phyloP scores from a whole-genome alignment of 2,888 invertebrate species.

The Platycheirus rosarum region DNA sequence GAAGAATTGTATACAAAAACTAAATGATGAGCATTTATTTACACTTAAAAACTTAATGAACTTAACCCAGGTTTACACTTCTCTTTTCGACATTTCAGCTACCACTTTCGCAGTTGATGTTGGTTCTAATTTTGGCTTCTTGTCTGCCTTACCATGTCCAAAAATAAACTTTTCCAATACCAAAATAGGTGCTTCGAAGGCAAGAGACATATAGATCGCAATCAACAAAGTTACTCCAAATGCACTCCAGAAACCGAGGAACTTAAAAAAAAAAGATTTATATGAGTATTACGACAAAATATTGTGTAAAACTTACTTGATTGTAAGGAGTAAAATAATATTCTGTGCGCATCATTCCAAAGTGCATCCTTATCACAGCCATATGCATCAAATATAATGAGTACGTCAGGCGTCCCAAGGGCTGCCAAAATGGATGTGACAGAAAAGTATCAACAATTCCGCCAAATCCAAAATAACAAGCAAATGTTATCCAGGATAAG shows the following conservation, averaged over 20 bases:
- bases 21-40: background rate
- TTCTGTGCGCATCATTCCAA: slow-evolving; percentile 46
- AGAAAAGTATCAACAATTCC: slow-evolving; percentile 70
- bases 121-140: background rate
- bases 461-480: slow-evolving; percentile 71
- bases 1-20: no score
- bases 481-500: slow-evolving; percentile 74
- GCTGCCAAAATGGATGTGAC: slow-evolving; percentile 72
- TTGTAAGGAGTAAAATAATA: slow-evolving; percentile 48
- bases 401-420: slow-evolving; percentile 72
- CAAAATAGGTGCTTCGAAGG: slow-evolving; percentile 72
- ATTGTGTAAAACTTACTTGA: slow-evolving; percentile 41
- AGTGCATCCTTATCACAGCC: slow-evolving; percentile 48
- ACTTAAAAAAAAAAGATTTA: slow-evolving; percentile 29
- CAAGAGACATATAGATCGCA: slow-evolving; percentile 62
- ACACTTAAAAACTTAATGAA: background rate
- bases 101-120: background rate
- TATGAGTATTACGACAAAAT: background rate
- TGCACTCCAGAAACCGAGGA: slow-evolving; percentile 65
- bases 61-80: background rate
- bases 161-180: slow-evolving; percentile 63
- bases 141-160: slow-evolving; percentile 1
- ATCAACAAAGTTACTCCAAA: slow-evolving; percentile 61
- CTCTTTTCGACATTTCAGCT: background rate
- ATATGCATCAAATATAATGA: slow-evolving; percentile 72